These are phyloP conservation scores for Rhea americana DNA, from an alignment of 2,113 vertebrate genomes.

Conservation along the genomic window DNA sequence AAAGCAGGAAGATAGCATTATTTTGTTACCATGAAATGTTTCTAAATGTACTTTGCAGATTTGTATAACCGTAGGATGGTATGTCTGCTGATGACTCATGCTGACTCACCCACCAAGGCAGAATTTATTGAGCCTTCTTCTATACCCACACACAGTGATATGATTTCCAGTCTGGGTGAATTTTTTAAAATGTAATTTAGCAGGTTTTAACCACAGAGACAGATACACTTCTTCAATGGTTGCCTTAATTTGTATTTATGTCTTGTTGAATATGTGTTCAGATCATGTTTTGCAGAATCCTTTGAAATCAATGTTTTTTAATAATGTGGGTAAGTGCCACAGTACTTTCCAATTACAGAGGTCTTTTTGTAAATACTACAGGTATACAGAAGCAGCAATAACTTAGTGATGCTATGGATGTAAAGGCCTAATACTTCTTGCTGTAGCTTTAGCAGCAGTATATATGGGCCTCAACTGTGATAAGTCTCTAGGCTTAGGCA, in stretches of 20 bases:
- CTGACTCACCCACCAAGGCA: constrained; percentile 63
- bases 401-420: neutral
- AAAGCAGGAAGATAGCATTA: constrained; percentile 52
- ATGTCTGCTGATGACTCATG: constrained; percentile 67
- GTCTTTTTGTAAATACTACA: constrained; percentile 22
- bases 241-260: constrained; percentile 45
- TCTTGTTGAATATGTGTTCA: constrained; percentile 34
- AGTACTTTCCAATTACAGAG: neutral
- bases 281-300: constrained; percentile 38
- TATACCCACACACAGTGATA: constrained; percentile 63
- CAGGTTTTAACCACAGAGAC: constrained; percentile 48
- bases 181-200: constrained; percentile 67
- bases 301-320: constrained; percentile 35
- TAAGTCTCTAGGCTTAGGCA: neutral
- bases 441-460: neutral
- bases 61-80: constrained; percentile 33
- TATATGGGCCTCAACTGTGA: neutral
- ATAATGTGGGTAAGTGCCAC: neutral
- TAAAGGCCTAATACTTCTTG: neutral
- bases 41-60: constrained; percentile 62
- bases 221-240: constrained; percentile 24
- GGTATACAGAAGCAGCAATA: neutral
- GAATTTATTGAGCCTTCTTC: constrained; percentile 45
- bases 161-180: constrained; percentile 62
- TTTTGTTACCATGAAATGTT: constrained; percentile 59